Evolutionary conservation across 2,113 vertebrate species (phyloP), one percentile per base, ranked within the genome.

Genomic region (Onychostoma macrolepis): DNA sequence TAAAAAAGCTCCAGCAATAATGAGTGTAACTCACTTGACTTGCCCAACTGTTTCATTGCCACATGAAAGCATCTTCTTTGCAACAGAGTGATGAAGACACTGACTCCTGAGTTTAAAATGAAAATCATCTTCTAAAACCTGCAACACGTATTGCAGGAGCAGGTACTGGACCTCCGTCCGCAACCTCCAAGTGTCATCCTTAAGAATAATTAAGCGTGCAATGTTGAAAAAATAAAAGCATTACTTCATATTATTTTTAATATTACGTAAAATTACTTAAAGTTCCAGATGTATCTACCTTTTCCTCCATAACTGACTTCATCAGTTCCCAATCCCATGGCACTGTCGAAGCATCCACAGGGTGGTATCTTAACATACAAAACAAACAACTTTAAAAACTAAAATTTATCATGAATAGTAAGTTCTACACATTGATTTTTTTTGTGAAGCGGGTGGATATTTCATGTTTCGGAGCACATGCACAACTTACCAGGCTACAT

Each of bases 51-150:
- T 95, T 7, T 76, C 45, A 78, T 7, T 86, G 87, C 97, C 95
- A 90, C 97, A 99, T 0, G 97, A 99, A 71, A 99, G 92, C 67
- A 95, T 91, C 1, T 89, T 87, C 89, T 95, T 98, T 83, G 96
- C 95, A 6, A 99, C 96, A 0, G 97, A 96, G 0, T 93, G 94
- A 41, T 95, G 94, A 63, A 96, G 93, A 71, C 89, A 36, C 33
- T 93, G 94, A 17, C 80, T 69, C 50, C 92, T 92, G 80, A 95
- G 83, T 56, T 90, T 95, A 56, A 93, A 91, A 72, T 95, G 94
- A 89, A 97, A 98, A 87, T 99, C 97, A 0, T 99, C 98, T 85
- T 99, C 96, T 84, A 99, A 91, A 24, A 97, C 98, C 91, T 97
- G 97, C 0, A 97, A 93, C 5, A 97, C 93, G 0, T 99, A 99